Percentiles rank a stretch among this genome's conserved stretches.
Evolutionary conservation across 2,888 invertebrate genomes (phyloP).

Genomic region (Crocallis elinguaria): DNA sequence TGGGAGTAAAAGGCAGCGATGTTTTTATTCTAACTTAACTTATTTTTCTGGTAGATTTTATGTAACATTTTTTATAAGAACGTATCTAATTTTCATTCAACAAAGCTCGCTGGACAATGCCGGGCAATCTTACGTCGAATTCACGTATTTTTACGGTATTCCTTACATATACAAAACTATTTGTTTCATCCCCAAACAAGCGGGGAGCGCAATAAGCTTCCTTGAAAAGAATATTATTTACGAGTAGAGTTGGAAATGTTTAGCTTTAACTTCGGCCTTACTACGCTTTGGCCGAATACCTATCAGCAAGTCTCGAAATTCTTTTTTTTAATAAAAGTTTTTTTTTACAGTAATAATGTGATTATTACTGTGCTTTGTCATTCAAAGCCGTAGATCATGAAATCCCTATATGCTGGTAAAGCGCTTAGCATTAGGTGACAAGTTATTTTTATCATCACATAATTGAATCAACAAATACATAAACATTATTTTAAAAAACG

Average conservation of each 20-base stretch:
- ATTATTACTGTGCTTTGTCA: no score
- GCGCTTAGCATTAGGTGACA: no score
- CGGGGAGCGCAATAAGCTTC: conserved; percentile 69
- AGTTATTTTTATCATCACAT: no score
- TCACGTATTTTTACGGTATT: conserved; percentile 59
- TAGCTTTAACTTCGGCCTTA: not conserved
- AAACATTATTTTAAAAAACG: no score
- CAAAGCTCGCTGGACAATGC: conserved; percentile 72
- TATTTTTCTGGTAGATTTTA: not conserved
- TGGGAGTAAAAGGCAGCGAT: no score
- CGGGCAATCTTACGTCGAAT: conserved; percentile 58
- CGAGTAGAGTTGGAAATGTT: conserved; percentile 49
- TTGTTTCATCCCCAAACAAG: conserved; percentile 68
- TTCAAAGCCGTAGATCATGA: no score
- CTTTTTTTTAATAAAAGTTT: no score
- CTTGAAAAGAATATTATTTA: conserved; percentile 82
- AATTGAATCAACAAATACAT: no score
- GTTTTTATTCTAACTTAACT: no score
- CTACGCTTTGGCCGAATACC: conserved; percentile 3
- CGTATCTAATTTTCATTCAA: conserved; percentile 59
- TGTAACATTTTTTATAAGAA: conserved; percentile 20
- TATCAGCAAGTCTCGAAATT: no score
- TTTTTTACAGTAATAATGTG: no score
- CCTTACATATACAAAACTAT: conserved; percentile 60
- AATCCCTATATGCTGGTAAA: no score